These are phyloP conservation scores for Pampusana beccarii DNA, from an alignment of 2,113 vertebrate genomes.

Conservation along the genomic window DNA sequence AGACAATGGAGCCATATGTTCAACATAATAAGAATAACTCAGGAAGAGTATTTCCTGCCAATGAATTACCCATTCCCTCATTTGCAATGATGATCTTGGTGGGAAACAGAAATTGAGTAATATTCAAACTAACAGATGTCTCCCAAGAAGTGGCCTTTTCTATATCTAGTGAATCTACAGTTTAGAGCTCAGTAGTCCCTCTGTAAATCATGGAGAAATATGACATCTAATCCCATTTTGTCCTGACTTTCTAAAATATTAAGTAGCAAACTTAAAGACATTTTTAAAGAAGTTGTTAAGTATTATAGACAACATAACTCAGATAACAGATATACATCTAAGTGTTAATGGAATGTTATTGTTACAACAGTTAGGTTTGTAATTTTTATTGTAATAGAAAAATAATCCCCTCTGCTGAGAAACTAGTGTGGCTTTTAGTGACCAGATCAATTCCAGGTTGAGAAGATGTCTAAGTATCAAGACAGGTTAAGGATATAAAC, in stretches of 20 bases:
- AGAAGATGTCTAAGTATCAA: neutral
- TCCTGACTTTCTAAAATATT: neutral
- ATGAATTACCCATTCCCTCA: neutral
- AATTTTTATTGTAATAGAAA: neutral
- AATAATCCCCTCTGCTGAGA: neutral
- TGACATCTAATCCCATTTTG: neutral
- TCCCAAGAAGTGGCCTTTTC: neutral
- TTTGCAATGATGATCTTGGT: neutral
- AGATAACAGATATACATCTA: neutral
- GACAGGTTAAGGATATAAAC: neutral
- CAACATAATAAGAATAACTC: neutral
- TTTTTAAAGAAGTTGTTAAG: neutral
- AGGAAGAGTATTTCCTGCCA: neutral
- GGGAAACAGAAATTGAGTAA: neutral
- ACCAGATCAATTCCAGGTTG: neutral
- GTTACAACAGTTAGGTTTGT: neutral
- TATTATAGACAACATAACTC: neutral
- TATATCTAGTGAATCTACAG: neutral
- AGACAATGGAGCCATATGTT: neutral
- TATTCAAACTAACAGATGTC: conserved; percentile 12
- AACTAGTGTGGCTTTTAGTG: neutral
- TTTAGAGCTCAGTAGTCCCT: neutral
- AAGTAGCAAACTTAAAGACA: neutral
- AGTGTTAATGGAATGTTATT: neutral
- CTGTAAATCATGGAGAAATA: neutral